Evolutionary conservation across 2,113 vertebrate genomes (phyloP).

Genomic region (Ailuropoda melanoleuca): DNA sequence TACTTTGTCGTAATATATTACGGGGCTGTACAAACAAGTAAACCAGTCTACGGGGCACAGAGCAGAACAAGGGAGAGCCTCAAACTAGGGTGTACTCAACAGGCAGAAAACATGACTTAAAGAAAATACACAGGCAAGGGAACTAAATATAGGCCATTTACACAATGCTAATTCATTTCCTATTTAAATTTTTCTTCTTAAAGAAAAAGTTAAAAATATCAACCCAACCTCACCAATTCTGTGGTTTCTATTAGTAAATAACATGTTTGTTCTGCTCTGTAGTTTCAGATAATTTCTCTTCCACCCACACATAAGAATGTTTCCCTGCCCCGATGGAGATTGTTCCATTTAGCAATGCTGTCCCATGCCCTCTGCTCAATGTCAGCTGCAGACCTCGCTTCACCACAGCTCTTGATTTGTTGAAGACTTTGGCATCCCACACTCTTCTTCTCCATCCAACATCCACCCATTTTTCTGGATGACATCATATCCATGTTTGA

Average conservation of each 20-base stretch:
- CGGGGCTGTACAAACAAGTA: neutral
- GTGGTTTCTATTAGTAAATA: neutral
- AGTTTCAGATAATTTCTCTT: neutral
- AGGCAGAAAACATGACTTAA: neutral
- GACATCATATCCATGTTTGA: neutral
- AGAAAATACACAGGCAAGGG: neutral
- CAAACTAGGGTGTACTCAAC: neutral
- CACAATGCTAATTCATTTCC: neutral
- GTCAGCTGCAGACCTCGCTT: neutral
- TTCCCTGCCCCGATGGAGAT: neutral
- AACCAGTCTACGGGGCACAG: neutral
- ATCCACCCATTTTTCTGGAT: neutral
- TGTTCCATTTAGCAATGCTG: neutral
- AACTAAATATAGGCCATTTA: neutral
- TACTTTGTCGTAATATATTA: neutral
- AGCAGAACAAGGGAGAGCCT: neutral
- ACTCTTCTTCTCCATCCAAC: neutral
- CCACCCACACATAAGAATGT: neutral
- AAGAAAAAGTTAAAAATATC: neutral
- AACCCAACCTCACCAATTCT: neutral
- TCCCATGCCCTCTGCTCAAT: neutral
- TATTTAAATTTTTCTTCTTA: neutral
- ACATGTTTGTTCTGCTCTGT: neutral
- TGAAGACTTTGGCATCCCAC: neutral
- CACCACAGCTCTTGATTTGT: neutral